A percentile compares a stretch with the other conserved stretches of the same genome.
These are phyloP conservation scores for Strix aluco DNA, from an alignment of 2,113 vertebrate species.

Conservation along the genomic window DNA sequence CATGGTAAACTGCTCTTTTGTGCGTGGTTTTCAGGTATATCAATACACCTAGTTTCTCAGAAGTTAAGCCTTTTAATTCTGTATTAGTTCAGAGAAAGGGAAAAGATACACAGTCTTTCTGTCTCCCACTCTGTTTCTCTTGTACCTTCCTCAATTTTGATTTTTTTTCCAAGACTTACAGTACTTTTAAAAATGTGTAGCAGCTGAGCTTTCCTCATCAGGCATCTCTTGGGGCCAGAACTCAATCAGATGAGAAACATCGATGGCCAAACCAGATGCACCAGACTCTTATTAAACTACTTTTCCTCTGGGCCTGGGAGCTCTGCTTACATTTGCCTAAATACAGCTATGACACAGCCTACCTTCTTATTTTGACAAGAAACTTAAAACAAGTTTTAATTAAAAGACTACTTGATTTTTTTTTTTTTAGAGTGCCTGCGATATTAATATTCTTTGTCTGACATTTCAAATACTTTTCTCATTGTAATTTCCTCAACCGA, in stretches of 20 bases:
- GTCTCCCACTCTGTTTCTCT: background rate
- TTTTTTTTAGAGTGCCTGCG: background rate
- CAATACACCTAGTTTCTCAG: background rate
- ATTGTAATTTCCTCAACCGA: background rate
- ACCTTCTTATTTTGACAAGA: conserved; percentile 35
- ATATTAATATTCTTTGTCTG: conserved; percentile 28
- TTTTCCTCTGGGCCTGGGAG: background rate
- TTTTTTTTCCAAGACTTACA: background rate
- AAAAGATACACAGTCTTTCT: background rate
- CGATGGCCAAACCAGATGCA: background rate
- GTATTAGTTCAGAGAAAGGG: background rate
- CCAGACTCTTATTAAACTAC: background rate
- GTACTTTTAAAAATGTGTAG: background rate
- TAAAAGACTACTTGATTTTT: background rate
- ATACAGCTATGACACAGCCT: background rate
- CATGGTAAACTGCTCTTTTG: background rate
- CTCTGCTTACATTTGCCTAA: conserved; percentile 1
- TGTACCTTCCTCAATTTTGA: background rate
- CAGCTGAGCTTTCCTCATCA: background rate
- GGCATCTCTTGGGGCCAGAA: background rate
- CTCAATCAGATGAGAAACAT: background rate
- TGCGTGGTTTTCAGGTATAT: background rate
- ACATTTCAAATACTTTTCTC: conserved; percentile 17
- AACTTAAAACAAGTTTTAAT: conserved; percentile 33
- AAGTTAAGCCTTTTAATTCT: background rate